Evolutionary conservation across 2,113 vertebrate genomes (phyloP).

Genomic region (Brienomyrus longianalis): DNA sequence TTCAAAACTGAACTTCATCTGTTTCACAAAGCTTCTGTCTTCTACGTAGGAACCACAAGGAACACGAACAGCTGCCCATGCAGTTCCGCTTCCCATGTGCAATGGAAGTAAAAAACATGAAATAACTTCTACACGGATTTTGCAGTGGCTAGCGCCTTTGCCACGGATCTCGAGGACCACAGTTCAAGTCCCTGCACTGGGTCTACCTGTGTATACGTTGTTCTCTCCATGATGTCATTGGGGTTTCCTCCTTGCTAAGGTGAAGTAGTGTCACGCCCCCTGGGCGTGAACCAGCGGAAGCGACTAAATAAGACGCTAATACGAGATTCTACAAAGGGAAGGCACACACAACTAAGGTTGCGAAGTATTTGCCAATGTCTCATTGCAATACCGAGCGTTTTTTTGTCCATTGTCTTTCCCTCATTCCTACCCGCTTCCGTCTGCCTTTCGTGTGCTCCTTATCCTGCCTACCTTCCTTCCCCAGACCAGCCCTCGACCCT

Average conservation of each 20-base stretch:
- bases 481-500: too few relatives aligned
- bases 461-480: too few relatives aligned
- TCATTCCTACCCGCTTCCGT: too few relatives aligned
- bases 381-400: too few relatives aligned
- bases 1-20: not conserved
- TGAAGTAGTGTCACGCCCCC: not conserved
- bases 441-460: too few relatives aligned
- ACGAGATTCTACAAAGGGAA: too few relatives aligned
- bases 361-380: too few relatives aligned
- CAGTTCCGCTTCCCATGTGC: not conserved
- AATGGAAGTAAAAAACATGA: not conserved
- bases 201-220: not conserved
- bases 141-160: not conserved
- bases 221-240: not conserved
- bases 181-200: not conserved
- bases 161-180: not conserved
- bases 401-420: too few relatives aligned
- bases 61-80: not conserved
- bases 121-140: not conserved
- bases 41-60: not conserved
- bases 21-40: not conserved
- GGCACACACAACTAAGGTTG: too few relatives aligned
- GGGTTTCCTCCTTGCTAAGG: not conserved
- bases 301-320: too few relatives aligned
- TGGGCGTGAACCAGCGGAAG: too few relatives aligned